Conservation (phyloP, 2,888 invertebrate genomes). For the Chrysodeixis includens region DNA sequence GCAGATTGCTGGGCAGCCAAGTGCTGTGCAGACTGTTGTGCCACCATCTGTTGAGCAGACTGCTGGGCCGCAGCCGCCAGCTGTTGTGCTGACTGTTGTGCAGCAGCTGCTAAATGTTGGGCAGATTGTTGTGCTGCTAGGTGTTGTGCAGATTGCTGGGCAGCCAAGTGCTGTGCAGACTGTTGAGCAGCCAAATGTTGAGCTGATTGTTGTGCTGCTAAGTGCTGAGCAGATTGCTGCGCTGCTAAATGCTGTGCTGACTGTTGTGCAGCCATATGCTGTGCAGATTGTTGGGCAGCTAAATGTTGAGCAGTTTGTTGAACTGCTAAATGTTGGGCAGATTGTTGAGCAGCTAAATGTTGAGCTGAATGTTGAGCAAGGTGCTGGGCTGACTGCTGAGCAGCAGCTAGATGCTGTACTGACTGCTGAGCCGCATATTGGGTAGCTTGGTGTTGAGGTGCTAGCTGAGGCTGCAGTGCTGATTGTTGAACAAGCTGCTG, state of each 20-base stretch:
- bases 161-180: conserved; percentile 80
- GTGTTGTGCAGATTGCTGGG: conserved; percentile 76
- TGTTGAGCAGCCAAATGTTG: conserved; percentile 76
- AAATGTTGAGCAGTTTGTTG: conserved; percentile 76
- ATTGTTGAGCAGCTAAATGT: conserved; percentile 70
- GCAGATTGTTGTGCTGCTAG: conserved; percentile 69
- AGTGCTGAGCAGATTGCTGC: conserved; percentile 73
- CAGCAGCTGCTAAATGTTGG: conserved; percentile 66
- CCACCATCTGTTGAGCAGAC: conserved; percentile 75
- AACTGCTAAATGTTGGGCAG: conserved; percentile 69
- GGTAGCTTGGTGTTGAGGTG: conserved; percentile 79
- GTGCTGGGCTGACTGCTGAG: conserved; percentile 73
- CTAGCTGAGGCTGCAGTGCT: conserved; percentile 79
- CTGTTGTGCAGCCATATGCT: conserved; percentile 71
- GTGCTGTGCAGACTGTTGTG: conserved; percentile 79
- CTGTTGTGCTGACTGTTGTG: conserved; percentile 76
- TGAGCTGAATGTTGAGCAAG: conserved; percentile 76
- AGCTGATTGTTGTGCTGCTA: conserved; percentile 76
- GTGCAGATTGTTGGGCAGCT: conserved; percentile 75
- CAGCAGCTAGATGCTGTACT: conserved; percentile 79
- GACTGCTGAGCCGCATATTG: conserved; percentile 82
- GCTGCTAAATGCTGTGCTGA: conserved; percentile 67
- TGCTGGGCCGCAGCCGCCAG: conserved; percentile 75
- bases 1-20: conserved; percentile 78
- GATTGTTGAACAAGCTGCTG: conserved; percentile 84